These are phyloP conservation scores for Tyto alba DNA, from an alignment of 2,113 vertebrate species.

Conservation along the genomic window DNA sequence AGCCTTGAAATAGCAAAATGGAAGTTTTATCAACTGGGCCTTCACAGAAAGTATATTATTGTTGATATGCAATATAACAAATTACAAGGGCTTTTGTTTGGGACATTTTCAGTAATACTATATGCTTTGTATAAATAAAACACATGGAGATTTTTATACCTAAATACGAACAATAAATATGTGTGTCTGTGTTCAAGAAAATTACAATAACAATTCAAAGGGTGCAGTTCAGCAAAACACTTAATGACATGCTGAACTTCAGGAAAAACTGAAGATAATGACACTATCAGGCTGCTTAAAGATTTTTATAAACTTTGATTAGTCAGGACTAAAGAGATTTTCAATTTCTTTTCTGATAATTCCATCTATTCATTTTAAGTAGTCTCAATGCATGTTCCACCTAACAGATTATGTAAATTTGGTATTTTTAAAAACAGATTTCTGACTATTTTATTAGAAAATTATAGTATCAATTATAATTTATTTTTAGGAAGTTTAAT, in stretches of 20 bases:
- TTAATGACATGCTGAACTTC: background rate
- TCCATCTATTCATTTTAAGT: background rate
- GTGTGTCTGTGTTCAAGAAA: background rate
- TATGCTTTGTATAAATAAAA: background rate
- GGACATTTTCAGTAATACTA: background rate
- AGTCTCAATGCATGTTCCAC: background rate
- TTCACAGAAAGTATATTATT: background rate
- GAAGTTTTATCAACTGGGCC: background rate
- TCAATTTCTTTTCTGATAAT: background rate
- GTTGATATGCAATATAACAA: accelerated
- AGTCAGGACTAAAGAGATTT: background rate
- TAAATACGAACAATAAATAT: background rate
- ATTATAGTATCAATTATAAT: background rate
- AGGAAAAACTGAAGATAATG: background rate
- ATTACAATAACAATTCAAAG: background rate
- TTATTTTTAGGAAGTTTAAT: background rate
- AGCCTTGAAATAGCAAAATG: background rate
- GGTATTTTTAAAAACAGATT: background rate
- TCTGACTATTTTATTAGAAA: background rate
- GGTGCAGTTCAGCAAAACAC: background rate
- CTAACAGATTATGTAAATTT: background rate
- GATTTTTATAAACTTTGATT: background rate
- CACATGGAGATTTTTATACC: background rate
- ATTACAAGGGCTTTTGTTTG: background rate
- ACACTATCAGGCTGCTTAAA: background rate